Conservation (phyloP, 2,113 vertebrate species). For the Columba livia region DNA sequence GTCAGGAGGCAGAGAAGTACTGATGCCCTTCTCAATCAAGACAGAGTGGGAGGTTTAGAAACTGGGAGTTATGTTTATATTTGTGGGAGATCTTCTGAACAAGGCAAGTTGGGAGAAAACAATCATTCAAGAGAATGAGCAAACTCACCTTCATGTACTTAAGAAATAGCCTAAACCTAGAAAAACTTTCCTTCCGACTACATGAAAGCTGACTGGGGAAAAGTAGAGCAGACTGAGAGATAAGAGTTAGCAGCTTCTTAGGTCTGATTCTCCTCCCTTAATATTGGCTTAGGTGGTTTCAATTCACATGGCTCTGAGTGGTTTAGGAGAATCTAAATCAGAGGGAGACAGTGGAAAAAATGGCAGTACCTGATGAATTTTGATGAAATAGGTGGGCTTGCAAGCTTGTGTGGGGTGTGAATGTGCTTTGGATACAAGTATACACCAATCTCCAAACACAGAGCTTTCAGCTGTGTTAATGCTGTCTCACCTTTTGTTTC, state of each 20-base stretch:
- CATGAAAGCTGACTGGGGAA: neutral
- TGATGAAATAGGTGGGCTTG: neutral
- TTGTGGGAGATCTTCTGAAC: neutral
- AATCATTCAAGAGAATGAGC: neutral
- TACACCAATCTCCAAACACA: neutral
- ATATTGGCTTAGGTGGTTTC: neutral
- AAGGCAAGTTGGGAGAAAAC: neutral
- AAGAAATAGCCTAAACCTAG: neutral
- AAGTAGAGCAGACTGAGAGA: neutral
- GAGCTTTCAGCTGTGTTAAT: neutral
- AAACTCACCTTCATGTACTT: neutral
- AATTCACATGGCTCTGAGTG: neutral
- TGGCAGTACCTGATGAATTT: neutral
- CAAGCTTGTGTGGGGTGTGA: neutral
- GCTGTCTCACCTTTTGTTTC: slow-evolving; percentile 85
- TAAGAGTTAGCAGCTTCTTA: neutral
- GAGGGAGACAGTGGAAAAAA: neutral
- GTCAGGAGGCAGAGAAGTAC: neutral
- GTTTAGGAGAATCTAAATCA: neutral
- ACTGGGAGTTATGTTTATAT: neutral
- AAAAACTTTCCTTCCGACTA: neutral
- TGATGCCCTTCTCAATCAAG: neutral
- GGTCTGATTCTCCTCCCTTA: neutral
- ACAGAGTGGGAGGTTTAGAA: neutral
- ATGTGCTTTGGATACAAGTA: neutral